phyloP scores from a whole-genome alignment of 2,797 vertebrate genomes.

The Enteromius viviparus region DNA sequence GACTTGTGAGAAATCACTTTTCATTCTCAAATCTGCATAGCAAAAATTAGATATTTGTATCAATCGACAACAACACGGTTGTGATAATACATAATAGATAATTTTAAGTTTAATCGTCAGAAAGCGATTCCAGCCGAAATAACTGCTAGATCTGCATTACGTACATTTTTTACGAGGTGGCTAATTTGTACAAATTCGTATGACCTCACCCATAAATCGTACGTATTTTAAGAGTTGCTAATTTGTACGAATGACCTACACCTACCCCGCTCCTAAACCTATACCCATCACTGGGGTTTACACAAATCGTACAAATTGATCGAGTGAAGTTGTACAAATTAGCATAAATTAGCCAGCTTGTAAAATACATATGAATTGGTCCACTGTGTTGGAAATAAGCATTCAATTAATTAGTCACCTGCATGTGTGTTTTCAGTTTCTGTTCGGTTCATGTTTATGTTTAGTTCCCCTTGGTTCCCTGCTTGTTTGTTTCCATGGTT shows the following conservation, averaged over 20 bases:
- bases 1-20: not conserved
- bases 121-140: not conserved
- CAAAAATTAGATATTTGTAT: not conserved
- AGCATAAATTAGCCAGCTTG: too few species aligned
- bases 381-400: not conserved
- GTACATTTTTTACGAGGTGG: too few species aligned
- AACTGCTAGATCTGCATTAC: too few species aligned
- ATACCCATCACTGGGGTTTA: too few species aligned
- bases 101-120: not conserved
- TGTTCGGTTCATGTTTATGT: not conserved
- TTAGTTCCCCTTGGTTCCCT: not conserved
- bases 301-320: too few species aligned
- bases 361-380: too few species aligned
- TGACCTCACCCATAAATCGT: too few species aligned
- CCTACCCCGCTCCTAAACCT: too few species aligned
- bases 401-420: not conserved
- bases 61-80: not conserved
- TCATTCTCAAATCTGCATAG: not conserved
- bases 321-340: too few species aligned
- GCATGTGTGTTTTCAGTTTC: not conserved
- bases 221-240: too few species aligned
- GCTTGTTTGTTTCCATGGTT: not conserved
- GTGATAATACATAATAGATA: not conserved
- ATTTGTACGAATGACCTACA: too few species aligned
- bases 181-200: too few species aligned